These are phyloP conservation scores for Clostera curtula DNA, from an alignment of 2,888 invertebrate genomes.

Conservation along the genomic window DNA sequence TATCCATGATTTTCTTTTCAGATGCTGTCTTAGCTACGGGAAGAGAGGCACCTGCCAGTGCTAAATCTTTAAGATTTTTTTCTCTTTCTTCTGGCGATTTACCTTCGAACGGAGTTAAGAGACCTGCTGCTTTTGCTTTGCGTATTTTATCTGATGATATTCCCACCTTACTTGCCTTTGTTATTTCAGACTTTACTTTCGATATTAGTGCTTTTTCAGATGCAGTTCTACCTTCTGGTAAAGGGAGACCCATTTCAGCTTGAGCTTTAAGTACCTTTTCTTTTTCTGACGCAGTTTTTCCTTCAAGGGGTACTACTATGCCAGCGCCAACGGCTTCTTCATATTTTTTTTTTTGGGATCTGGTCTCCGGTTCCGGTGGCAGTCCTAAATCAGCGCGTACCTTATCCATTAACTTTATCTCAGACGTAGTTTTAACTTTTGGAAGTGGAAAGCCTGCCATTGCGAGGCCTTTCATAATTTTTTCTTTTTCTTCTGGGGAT, in stretches of 20 bases:
- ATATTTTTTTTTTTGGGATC: too few relatives aligned
- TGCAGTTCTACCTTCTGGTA: conserved; percentile 18
- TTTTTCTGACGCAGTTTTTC: too few relatives aligned
- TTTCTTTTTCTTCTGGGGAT: too few relatives aligned
- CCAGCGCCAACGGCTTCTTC: too few relatives aligned
- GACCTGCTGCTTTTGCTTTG: conserved; percentile 15
- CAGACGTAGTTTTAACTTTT: too few relatives aligned
- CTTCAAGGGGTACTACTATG: too few relatives aligned
- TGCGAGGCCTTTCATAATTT: too few relatives aligned
- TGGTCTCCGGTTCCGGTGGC: too few relatives aligned
- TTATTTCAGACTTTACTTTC: conserved; percentile 13
- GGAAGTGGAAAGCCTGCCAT: too few relatives aligned
- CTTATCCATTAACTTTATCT: too few relatives aligned
- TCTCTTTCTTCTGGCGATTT: conserved; percentile 22
- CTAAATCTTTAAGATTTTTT: conserved; percentile 17
- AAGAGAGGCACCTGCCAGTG: conserved; percentile 10
- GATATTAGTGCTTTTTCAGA: conserved; percentile 20
- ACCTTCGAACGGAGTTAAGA: conserved; percentile 19
- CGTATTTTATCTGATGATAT: conserved; percentile 13
- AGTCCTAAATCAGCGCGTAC: too few relatives aligned
- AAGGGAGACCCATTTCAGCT: too few relatives aligned
- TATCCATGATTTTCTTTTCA: conserved; percentile 21
- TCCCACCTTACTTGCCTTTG: conserved; percentile 4
- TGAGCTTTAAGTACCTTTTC: conserved; percentile 3
- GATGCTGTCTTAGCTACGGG: conserved; percentile 23